Evolutionary conservation across 2,888 invertebrate genomes (phyloP), one percentile per base, ranked within the genome.

Genomic region (Chloromyia formosa): DNA sequence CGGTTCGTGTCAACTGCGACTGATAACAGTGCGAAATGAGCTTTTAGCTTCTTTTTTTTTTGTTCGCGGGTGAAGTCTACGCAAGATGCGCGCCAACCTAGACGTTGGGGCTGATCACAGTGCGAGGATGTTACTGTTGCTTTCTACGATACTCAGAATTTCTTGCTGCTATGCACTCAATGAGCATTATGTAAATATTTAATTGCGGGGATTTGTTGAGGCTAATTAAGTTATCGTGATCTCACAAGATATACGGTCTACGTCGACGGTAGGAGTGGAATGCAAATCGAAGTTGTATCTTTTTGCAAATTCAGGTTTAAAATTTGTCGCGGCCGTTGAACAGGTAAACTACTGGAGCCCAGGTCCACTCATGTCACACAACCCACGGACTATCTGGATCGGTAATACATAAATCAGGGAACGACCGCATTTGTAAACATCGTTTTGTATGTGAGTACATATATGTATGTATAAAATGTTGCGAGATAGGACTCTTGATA

Each of bases 1-100:
- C 62, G 62, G 23, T 42, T 42, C 42, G 40, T 18, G 27, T 23
- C 27, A 7, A 60, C 60, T 23, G 35, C 49, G 12, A n/a, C 49
- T 35, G 40, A 42, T 49, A 49, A 22, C 14, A 66, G 66, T 49
- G 40, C 14, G 22, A 66, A 35, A 23, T 22, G 14, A 66, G 66
- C 66, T 66, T 49, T 14, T 2, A 3, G 1, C 22, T 22, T 35
- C 27, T 2, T 35, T 35, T 35, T 35, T 35, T 35, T 2, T 35
- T 35, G 27, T 35, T 35, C 27, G 27, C 27, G 27, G 27, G 27
- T 35, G 27, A 4, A 2, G 27, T 7, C 27, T 4, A 35, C 27
- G 27, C 2, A 7, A 35, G 27, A 35, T 22, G 42, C 14, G 66
- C 23, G 66, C 45, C 45, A 12, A 20, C 40, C 40, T 14, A n/a